Conservation (phyloP, 2,113 vertebrate genomes). For the Cynoglossus semilaevis region DNA sequence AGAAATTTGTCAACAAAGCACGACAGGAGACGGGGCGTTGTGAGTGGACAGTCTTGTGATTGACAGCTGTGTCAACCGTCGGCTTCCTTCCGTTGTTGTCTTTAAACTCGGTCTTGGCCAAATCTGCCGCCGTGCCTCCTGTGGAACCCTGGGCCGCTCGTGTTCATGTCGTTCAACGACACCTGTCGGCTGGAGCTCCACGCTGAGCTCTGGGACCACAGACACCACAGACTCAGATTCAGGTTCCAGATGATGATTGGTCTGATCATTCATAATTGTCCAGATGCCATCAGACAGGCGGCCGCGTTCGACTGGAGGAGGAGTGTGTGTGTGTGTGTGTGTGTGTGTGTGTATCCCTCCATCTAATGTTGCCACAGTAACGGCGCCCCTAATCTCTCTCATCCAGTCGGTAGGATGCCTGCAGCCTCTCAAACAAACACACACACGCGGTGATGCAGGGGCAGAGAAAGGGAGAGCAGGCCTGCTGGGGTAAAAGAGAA, state of each 20-base stretch:
- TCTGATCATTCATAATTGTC: slow-evolving; percentile 1
- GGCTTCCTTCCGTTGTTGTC: too few species aligned
- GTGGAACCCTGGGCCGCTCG: too few species aligned
- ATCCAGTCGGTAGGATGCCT: slow-evolving; percentile 57
- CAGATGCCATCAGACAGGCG: slow-evolving; percentile 37
- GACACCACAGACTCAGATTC: slow-evolving; percentile 8
- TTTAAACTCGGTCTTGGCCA: too few species aligned
- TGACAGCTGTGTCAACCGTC: too few species aligned
- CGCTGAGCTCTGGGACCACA: background rate
- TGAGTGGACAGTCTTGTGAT: too few species aligned
- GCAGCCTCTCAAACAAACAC: slow-evolving; percentile 30
- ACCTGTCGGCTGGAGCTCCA: too few species aligned
- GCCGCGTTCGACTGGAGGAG: slow-evolving; percentile 41
- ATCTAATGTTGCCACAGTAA: slow-evolving; percentile 76
- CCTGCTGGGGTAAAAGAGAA: background rate
- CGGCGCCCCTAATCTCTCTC: slow-evolving; percentile 56
- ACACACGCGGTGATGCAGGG: background rate
- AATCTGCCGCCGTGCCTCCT: too few species aligned
- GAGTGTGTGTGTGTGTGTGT: too few species aligned
- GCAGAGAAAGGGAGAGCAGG: background rate
- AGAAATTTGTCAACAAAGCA: too few species aligned
- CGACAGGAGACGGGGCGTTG: too few species aligned
- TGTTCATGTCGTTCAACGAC: too few species aligned
- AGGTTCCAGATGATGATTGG: slow-evolving; percentile 11
- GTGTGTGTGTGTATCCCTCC: slow-evolving; percentile 49